phyloP scores from a whole-genome alignment of 2,113 vertebrate species.

The Semicossyphus pulcher region DNA sequence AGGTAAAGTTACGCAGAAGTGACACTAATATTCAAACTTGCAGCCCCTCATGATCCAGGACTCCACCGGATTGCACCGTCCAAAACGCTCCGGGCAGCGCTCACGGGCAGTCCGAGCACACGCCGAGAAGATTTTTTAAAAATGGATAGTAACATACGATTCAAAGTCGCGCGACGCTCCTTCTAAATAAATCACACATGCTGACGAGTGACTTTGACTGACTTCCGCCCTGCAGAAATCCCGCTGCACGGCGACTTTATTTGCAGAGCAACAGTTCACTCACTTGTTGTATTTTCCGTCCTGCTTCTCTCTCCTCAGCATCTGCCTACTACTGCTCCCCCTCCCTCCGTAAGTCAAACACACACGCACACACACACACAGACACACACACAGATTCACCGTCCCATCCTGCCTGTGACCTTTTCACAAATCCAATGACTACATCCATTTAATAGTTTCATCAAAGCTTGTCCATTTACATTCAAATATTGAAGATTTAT shows the following conservation, averaged over 20 bases:
- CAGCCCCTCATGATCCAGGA: constrained; percentile 28
- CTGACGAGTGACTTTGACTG: constrained; percentile 28
- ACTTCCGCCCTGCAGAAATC: constrained; percentile 39
- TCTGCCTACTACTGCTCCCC: constrained; percentile 55
- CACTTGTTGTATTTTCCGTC: constrained; percentile 81
- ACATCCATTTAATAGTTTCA: constrained; percentile 57
- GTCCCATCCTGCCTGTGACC: constrained; percentile 61
- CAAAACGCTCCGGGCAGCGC: not conserved
- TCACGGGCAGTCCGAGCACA: not conserved
- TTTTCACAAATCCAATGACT: constrained; percentile 70
- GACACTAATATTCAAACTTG: constrained; percentile 32
- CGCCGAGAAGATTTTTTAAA: not conserved
- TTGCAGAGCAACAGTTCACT: constrained; percentile 82
- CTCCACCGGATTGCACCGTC: constrained; percentile 4
- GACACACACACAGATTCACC: constrained; percentile 27
- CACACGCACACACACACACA: constrained; percentile 39
- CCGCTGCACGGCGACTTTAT: constrained; percentile 54
- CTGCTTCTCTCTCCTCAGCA: constrained; percentile 62
- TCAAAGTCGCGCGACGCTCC: constrained; percentile 4
- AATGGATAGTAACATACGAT: not conserved
- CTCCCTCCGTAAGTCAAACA: constrained; percentile 15
- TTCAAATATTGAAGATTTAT: constrained; percentile 24
- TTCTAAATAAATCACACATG: not conserved
- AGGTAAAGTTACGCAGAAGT: constrained; percentile 48
- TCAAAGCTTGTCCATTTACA: constrained; percentile 19